Percentiles rank a stretch among this genome's conserved stretches.
phyloP scores from a whole-genome alignment of 2,797 vertebrate species.

The Malurus leucopterus region DNA sequence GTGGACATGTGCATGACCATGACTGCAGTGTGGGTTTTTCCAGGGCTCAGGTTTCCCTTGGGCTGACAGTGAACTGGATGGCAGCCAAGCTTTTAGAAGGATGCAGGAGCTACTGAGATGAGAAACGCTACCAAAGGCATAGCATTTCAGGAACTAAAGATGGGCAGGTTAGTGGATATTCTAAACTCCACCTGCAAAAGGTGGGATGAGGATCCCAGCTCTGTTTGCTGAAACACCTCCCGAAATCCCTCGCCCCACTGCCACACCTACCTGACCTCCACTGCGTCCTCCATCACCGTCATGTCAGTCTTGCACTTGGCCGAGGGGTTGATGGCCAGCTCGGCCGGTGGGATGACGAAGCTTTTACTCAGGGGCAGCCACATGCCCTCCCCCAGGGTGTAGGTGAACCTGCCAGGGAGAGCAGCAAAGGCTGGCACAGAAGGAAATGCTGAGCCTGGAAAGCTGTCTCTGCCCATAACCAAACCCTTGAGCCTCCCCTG shows the following conservation, averaged over 20 bases:
- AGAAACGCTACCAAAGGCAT: background rate
- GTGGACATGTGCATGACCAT: rapidly evolving
- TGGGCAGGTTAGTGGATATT: background rate
- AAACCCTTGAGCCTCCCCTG: background rate
- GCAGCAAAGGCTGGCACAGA: background rate
- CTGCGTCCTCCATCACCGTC: constrained; percentile 98
- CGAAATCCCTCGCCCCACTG: rapidly evolving
- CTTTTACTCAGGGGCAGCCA: constrained; percentile 97
- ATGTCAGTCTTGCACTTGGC: constrained; percentile 99
- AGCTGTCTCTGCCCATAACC: background rate
- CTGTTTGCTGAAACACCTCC: background rate
- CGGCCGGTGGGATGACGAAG: constrained; percentile 94
- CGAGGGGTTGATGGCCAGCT: constrained; percentile 97
- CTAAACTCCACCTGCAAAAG: background rate
- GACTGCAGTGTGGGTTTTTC: background rate
- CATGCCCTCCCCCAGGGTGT: constrained; percentile 96
- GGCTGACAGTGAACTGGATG: background rate
- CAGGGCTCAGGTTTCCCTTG: background rate
- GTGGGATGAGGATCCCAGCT: background rate
- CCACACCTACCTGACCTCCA: constrained; percentile 87
- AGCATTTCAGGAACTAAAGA: background rate
- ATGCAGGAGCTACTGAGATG: background rate
- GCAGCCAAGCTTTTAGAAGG: background rate
- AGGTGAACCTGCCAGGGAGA: constrained; percentile 85
- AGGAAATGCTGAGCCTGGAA: background rate